These are phyloP conservation scores for Opisthograptis luteolata DNA, from an alignment of 2,888 invertebrate species.

Conservation along the genomic window DNA sequence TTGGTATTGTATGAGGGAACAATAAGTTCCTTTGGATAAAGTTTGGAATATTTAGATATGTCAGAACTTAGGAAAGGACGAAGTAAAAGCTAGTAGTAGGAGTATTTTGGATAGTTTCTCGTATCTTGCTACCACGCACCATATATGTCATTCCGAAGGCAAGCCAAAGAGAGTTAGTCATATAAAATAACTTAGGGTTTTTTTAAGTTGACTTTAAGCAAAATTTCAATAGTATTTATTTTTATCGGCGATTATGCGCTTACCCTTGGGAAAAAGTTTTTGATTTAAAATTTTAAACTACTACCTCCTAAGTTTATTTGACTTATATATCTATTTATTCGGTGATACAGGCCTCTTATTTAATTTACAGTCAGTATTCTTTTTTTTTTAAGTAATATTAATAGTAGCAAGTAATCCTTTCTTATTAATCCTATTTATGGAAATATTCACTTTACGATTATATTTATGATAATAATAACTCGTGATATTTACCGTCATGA, in stretches of 20 bases:
- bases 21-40: background rate
- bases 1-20: background rate
- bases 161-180: slow-evolving; percentile 48
- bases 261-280: too few species aligned
- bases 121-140: background rate
- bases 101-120: background rate
- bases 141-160: slow-evolving; percentile 8
- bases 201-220: too few species aligned
- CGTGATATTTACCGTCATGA: too few species aligned
- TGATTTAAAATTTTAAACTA: background rate
- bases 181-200: too few species aligned
- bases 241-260: background rate
- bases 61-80: background rate
- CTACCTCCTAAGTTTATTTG: too few species aligned
- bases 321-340: background rate
- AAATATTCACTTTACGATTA: too few species aligned
- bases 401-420: too few species aligned
- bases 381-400: too few species aligned
- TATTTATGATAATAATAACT: too few species aligned
- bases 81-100: background rate
- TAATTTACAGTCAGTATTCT: too few species aligned
- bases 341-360: background rate
- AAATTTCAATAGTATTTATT: background rate
- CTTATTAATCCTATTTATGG: too few species aligned
- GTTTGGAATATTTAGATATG: too few species aligned